phyloP scores from a whole-genome alignment of 2,888 invertebrate species.

The Watsonalla cultraria region DNA sequence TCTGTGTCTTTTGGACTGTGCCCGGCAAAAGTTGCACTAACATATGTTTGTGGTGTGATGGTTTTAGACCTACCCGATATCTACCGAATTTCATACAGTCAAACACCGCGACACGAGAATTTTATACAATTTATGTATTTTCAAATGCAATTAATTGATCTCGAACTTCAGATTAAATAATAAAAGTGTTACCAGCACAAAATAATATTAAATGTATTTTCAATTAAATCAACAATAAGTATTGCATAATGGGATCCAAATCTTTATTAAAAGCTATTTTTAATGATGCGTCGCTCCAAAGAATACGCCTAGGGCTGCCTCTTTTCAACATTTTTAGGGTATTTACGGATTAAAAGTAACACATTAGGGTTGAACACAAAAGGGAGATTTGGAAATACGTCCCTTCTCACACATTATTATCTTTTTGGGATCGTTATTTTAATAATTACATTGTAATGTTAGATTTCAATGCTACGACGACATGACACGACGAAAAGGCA shows the following conservation, averaged over 20 bases:
- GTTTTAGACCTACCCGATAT: no score
- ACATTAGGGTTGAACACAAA: not conserved
- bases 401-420: not conserved
- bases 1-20: no score
- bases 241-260: not conserved
- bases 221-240: not conserved
- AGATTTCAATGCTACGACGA: no score
- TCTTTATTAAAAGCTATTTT: not conserved
- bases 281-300: not conserved
- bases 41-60: no score
- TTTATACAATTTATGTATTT: no score
- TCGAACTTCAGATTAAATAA: no score
- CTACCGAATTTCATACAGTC: no score
- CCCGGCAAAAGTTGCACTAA: no score
- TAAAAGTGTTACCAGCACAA: not conserved
- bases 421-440: not conserved
- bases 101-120: no score
- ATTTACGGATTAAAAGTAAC: not conserved
- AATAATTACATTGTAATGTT: not conserved
- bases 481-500: no score
- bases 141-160: no score
- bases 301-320: constrained; percentile 3
- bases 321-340: not conserved
- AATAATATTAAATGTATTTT: constrained; percentile 4
- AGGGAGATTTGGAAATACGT: not conserved